Evolutionary conservation across 2,797 vertebrate species (phyloP).

Genomic region (Lophius americanus): DNA sequence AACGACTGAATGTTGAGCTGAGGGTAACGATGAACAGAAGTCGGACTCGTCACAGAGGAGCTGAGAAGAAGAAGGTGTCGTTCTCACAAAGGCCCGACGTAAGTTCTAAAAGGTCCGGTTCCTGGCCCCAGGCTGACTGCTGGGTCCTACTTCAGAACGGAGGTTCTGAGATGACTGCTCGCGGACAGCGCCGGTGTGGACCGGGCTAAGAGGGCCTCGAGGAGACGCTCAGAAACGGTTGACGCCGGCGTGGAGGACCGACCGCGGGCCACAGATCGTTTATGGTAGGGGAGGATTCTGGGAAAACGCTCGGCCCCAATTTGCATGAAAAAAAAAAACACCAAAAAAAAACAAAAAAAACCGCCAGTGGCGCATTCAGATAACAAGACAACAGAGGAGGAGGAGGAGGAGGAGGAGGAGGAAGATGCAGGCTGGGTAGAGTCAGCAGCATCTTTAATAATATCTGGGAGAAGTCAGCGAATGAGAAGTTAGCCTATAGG

Average conservation of each 20-base stretch:
- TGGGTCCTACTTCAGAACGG: conserved; percentile 70
- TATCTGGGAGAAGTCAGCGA: conserved; percentile 76
- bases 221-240: conserved; percentile 62
- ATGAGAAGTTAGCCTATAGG: conserved; percentile 82
- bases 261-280: conserved; percentile 68
- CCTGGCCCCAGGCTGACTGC: conserved; percentile 70
- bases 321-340: conserved; percentile 70
- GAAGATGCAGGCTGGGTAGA: conserved; percentile 70
- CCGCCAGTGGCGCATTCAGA: conserved; percentile 75
- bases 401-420: conserved; percentile 50
- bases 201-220: conserved; percentile 70
- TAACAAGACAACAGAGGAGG: conserved; percentile 80
- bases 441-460: conserved; percentile 80
- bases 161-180: conserved; percentile 54
- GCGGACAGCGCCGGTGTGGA: conserved; percentile 60
- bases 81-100: conserved; percentile 61
- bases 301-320: conserved; percentile 78
- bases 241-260: conserved; percentile 60
- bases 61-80: conserved; percentile 25
- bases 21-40: no score
- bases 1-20: no score
- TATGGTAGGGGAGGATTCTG: conserved; percentile 79
- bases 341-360: conserved; percentile 25
- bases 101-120: conserved; percentile 76
- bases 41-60: conserved; percentile 48